Base-by-base conservation (phyloP, 2,888 invertebrate genomes). In the Spilarctia lutea region DNA sequence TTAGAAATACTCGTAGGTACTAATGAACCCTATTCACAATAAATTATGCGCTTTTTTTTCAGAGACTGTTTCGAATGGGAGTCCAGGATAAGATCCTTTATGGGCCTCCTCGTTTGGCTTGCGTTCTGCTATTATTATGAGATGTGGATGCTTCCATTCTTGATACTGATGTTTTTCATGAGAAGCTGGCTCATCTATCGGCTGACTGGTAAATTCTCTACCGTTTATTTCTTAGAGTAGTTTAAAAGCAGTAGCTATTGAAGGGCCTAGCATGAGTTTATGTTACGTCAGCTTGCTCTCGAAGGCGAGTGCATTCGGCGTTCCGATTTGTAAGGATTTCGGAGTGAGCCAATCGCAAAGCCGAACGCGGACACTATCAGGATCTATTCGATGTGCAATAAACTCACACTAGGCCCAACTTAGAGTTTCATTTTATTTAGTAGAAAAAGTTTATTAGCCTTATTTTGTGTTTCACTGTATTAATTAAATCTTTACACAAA, bases 1-100 rank as follows among this genome's bases (percentile, higher is more conserved):
- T 39, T 39, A 8, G 39, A 8, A 39, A 39, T 39, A n/a, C n/a
- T n/a, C n/a, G n/a, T n/a, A 39, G 39, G 39, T 16, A 45, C 11
- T 45, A 16, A 16, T 0, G 18, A 67, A 16, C 16, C 10, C 45
- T 2, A 39, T 27, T 68, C 35, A 16, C 30, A 13, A 7, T 35
- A n/a, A n/a, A 18, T 48, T 13, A 16, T 45, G 16, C 52, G 30
- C 16, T 60, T 63, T 27, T n/a, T 86, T 95, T 94, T 16, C 91
- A 98, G 98, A 96, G 98, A 98, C 92, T 99, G 99, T 92, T 99
- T 99, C 90, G 98, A 99, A 93, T 99, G 99, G 99, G 99, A 99
- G 89, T 99, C 98, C 10, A 98, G 98, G 73, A 91, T 98, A 63
- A 96, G 98, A 82, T 99, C 99, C 82, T 96, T 98, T 83, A 93